A percentile compares a stretch with the other conserved stretches of the same genome.
Evolutionary conservation across 2,888 invertebrate species (phyloP).

Genomic region (Hecatera dysodea): DNA sequence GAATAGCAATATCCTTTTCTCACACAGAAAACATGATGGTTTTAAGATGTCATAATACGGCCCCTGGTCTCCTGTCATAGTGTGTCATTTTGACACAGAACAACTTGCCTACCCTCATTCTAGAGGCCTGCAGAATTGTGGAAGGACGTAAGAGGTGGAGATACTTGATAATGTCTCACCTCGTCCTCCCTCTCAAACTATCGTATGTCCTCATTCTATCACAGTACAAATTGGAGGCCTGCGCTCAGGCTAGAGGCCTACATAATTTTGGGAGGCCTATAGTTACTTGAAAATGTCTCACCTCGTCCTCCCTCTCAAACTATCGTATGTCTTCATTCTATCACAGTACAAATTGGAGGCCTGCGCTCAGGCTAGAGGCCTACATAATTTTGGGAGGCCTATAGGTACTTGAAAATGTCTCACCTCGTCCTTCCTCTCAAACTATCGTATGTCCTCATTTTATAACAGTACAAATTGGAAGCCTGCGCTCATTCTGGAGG

Average conservation of each 20-base stretch:
- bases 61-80: no score
- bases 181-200: not conserved
- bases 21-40: no score
- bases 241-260: not conserved
- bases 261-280: not conserved
- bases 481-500: not conserved
- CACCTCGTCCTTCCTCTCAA: constrained; percentile 63
- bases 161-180: not conserved
- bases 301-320: not conserved
- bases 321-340: not conserved
- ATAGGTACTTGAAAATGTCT: constrained; percentile 17
- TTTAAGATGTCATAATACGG: no score
- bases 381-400: not conserved
- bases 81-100: not conserved
- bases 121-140: not conserved
- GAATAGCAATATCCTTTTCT: no score
- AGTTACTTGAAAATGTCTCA: not conserved
- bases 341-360: not conserved
- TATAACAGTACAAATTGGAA: not conserved
- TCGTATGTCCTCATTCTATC: not conserved
- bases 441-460: not conserved
- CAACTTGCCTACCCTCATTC: not conserved
- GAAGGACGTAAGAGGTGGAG: not conserved
- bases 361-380: not conserved
- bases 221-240: not conserved